A percentile compares a stretch with the other conserved stretches of the same genome.
phyloP scores from a whole-genome alignment of 2,797 vertebrate species.

The Avahi laniger region DNA sequence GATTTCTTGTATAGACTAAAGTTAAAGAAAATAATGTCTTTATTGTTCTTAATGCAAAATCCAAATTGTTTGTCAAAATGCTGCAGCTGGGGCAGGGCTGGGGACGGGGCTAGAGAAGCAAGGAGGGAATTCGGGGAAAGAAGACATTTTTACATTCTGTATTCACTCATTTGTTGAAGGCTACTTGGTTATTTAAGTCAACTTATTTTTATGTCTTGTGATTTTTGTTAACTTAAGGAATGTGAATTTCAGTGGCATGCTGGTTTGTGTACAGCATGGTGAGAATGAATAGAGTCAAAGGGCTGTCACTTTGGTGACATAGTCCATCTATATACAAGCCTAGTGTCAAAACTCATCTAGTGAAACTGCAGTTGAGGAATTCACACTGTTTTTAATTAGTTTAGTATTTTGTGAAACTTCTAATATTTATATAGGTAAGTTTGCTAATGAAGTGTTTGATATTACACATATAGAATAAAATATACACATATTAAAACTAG shows the following conservation, averaged over 20 bases:
- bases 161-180: not conserved
- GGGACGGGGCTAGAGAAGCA: fast-evolving
- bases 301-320: not conserved
- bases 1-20: not conserved
- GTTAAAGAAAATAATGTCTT: not conserved
- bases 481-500: not conserved
- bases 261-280: not conserved
- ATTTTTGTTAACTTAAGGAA: not conserved
- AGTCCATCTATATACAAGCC: not conserved
- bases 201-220: not conserved
- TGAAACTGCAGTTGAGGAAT: not conserved
- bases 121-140: not conserved
- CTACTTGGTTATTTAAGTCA: not conserved
- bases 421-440: not conserved
- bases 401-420: not conserved
- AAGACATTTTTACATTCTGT: not conserved
- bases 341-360: not conserved
- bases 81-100: fast-evolving
- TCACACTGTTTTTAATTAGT: not conserved
- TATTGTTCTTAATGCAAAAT: not conserved
- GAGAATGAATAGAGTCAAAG: not conserved
- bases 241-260: not conserved
- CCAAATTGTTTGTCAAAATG: not conserved
- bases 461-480: not conserved
- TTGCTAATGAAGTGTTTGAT: not conserved